Evolutionary conservation across 2,113 vertebrate genomes (phyloP), one percentile per base, ranked within the genome.

Genomic region (Puntigrus tetrazona): DNA sequence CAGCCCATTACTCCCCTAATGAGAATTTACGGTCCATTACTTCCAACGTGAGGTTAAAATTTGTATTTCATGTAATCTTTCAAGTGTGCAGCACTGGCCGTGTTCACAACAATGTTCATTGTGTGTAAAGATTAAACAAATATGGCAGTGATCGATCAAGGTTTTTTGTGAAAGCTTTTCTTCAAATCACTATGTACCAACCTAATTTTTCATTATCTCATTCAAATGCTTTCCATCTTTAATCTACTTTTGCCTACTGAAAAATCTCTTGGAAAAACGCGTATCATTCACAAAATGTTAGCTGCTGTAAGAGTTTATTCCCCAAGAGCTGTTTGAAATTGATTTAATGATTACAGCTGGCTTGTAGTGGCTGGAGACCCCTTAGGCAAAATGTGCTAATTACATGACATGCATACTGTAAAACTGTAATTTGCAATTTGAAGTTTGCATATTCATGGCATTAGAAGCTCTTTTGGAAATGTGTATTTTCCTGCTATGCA

Each of bases 331-430:
- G 18, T 69, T 11, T 69, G 65, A 69, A 38, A 69, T 38, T 22
- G 18, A 69, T 36, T 38, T 69, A 69, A 38, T 69, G 65, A 69
- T 69, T 69, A 69, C 65, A 38, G 65, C 34, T 69, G 34, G 65
- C 38, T 38, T 69, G 31, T 38, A 36, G 65, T 22, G 31, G 5
- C 34, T 69, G 65, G 65, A 38, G 65, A 69, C 34, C 20, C 31
- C 65, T 69, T 38, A 69, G 65, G 65, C 31, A 38, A n/a, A 69
- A 38, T 69, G 34, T 38, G 18, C 65, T 69, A 69, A 69, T 38
- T 38, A 69, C 20, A 69, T 69, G 65, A 69, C 65, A 38, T 69
- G 9, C 31, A 69, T 36, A 3, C 65, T 5, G 18, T 69, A 69
- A 6, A 38, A 69, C 34, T 5, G 65, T 69, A 69, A 69, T 69